Conservation (phyloP, 2,113 vertebrate species). For the Muntiacus muntjak region DNA sequence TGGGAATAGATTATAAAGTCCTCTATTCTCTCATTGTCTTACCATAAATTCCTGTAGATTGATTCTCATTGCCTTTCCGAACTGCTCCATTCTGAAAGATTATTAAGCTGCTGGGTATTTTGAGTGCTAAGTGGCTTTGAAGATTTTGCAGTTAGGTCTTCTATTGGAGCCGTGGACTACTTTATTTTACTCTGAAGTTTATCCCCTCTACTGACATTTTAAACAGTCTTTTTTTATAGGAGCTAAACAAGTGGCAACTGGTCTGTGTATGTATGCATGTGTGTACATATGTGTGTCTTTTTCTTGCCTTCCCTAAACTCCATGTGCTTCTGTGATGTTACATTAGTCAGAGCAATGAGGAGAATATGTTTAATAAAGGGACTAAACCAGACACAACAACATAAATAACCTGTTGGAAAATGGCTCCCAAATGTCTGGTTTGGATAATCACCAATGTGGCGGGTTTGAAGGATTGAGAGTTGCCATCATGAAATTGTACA, state of each 20-base stretch:
- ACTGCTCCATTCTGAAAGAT: neutral
- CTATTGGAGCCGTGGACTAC: neutral
- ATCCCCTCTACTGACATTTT: neutral
- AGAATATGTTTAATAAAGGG: neutral
- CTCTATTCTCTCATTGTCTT: neutral
- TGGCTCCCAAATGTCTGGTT: neutral
- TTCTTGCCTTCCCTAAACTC: neutral
- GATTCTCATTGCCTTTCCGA: constrained; percentile 31
- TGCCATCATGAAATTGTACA: neutral
- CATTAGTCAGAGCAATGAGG: too few species aligned
- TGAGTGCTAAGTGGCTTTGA: constrained; percentile 5
- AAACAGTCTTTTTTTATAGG: neutral
- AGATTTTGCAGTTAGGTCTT: neutral
- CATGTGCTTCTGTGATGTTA: neutral
- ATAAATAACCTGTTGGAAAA: neutral
- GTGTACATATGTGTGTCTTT: too few species aligned
- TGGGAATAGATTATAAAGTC: neutral
- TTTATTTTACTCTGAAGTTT: neutral
- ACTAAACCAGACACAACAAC: neutral
- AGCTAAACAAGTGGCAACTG: neutral
- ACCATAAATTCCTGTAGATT: constrained; percentile 30
- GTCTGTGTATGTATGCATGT: neutral
- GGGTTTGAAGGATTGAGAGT: neutral
- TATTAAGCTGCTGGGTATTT: neutral
- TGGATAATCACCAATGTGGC: neutral